phyloP scores from a whole-genome alignment of 2,113 vertebrate species.

The Catharus fuscescens region DNA sequence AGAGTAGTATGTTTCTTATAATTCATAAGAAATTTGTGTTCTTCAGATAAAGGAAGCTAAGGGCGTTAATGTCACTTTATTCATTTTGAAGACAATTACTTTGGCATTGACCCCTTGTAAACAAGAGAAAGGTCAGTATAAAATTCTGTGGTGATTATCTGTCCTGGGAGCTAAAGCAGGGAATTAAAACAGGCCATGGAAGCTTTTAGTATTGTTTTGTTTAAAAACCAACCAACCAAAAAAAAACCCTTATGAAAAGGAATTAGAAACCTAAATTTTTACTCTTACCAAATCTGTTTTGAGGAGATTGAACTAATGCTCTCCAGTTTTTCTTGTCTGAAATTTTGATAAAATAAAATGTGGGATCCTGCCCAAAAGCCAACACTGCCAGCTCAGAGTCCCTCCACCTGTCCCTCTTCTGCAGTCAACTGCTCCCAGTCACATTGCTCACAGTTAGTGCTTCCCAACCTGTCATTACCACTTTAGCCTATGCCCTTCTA shows the following conservation, averaged over 20 bases:
- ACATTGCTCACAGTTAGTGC: not conserved
- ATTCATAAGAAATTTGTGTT: not conserved
- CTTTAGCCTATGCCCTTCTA: not conserved
- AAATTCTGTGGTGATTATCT: not conserved
- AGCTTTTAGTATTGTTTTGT: not conserved
- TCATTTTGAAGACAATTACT: not conserved
- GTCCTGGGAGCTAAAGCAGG: not conserved
- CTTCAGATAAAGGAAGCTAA: not conserved
- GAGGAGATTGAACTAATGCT: not conserved
- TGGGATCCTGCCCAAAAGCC: not conserved
- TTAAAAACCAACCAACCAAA: not conserved
- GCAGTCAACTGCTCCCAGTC: not conserved
- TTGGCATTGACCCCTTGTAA: not conserved
- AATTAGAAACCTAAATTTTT: not conserved
- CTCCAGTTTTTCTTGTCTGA: not conserved
- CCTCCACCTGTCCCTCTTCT: not conserved
- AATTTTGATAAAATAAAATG: not conserved
- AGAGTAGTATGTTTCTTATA: not conserved
- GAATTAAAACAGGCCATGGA: not conserved
- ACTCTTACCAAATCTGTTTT: not conserved
- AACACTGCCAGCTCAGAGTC: rapidly evolving
- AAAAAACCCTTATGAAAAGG: not conserved
- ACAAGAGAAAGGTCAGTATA: not conserved
- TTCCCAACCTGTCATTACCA: not conserved
- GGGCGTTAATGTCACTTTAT: not conserved